Conservation (phyloP, 2,113 vertebrate species). For the Pipa parva region DNA sequence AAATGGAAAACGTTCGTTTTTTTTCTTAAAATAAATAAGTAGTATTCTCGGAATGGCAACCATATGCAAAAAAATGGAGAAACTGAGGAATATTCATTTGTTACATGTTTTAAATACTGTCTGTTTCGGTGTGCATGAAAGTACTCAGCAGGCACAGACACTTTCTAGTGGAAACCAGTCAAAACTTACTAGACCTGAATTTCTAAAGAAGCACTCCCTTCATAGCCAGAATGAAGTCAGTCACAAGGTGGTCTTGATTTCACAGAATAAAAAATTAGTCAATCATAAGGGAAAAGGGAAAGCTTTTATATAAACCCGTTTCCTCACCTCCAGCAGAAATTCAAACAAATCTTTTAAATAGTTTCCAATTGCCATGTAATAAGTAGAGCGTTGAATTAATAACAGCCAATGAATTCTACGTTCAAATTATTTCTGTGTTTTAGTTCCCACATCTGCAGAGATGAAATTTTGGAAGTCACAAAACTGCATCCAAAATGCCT, state of each 20-base stretch:
- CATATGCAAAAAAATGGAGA: too few species aligned
- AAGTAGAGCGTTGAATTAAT: slow-evolving; percentile 4
- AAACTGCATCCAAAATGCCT: background rate
- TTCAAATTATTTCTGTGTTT: background rate
- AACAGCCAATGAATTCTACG: background rate
- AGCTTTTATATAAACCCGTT: slow-evolving; percentile 25
- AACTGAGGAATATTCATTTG: too few species aligned
- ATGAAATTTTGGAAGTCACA: background rate
- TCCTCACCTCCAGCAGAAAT: slow-evolving; percentile 18
- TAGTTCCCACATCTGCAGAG: background rate
- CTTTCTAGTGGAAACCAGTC: slow-evolving; percentile 5
- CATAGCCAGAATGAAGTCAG: slow-evolving; percentile 30
- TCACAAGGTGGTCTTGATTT: slow-evolving; percentile 33
- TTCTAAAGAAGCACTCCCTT: background rate
- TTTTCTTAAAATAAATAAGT: too few species aligned
- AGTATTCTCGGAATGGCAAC: too few species aligned
- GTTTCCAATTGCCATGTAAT: slow-evolving; percentile 21
- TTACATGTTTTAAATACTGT: too few species aligned
- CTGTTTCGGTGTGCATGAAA: too few species aligned
- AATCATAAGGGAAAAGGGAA: slow-evolving; percentile 22
- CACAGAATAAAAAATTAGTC: slow-evolving; percentile 30
- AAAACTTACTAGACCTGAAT: slow-evolving; percentile 13
- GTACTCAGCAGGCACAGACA: too few species aligned
- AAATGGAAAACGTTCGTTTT: too few species aligned
- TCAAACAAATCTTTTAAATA: slow-evolving; percentile 30